Evolutionary conservation across 2,113 vertebrate species (phyloP).

Genomic region (Amphiprion ocellaris): DNA sequence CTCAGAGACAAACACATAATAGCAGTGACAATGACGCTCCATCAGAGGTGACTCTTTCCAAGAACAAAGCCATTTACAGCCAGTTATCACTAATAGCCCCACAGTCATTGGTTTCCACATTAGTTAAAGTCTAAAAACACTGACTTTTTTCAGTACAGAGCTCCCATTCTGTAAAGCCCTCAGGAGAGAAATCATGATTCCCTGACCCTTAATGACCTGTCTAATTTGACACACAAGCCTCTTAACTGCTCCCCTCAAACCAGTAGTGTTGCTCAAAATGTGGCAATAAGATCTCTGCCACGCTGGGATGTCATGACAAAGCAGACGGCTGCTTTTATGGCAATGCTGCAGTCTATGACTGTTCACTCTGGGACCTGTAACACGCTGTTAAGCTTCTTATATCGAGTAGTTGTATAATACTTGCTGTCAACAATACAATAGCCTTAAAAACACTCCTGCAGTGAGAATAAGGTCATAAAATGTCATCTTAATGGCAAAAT

Average conservation of each 20-base stretch:
- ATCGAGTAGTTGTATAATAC: neutral
- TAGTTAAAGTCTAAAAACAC: constrained; percentile 36
- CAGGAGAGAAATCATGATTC: constrained; percentile 25
- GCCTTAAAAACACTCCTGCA: constrained; percentile 5
- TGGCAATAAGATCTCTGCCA: constrained; percentile 11
- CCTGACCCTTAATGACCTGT: constrained; percentile 30
- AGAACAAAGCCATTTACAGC: constrained; percentile 5
- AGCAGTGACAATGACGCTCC: constrained; percentile 2
- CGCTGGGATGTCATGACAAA: constrained; percentile 9
- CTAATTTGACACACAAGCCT: constrained; percentile 29
- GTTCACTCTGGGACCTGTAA: constrained; percentile 10
- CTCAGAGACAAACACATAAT: neutral
- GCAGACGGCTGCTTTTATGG: neutral
- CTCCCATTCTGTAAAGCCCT: constrained; percentile 19
- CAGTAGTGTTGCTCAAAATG: constrained; percentile 29
- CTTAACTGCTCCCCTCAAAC: constrained; percentile 12
- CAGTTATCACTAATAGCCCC: constrained; percentile 16
- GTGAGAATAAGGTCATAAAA: constrained; percentile 42
- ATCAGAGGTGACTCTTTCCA: constrained; percentile 28
- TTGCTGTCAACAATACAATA: constrained; percentile 1
- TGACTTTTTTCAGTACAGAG: constrained; percentile 18
- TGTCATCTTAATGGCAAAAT: constrained; percentile 43
- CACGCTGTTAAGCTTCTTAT: neutral
- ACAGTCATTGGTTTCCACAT: constrained; percentile 60
- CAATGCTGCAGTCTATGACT: neutral